These are phyloP conservation scores for Campoplex capitator DNA, from an alignment of 2,888 invertebrate species.

Conservation along the genomic window DNA sequence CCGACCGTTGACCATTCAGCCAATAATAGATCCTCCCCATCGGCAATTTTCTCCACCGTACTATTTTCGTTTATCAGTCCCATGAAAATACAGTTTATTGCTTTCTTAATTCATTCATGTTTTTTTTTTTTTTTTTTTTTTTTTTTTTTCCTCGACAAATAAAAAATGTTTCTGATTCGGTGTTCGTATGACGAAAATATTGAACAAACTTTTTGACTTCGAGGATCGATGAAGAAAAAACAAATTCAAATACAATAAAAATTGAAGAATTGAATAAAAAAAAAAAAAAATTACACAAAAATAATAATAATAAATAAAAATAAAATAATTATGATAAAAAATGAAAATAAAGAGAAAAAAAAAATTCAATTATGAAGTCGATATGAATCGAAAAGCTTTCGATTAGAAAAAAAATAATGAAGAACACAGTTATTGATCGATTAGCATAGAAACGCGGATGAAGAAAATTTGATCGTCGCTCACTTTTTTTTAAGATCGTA, in stretches of 20 bases:
- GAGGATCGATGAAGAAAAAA: background rate
- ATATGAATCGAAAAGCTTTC: too few relatives aligned
- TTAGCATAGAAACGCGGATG: background rate
- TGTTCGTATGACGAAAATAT: background rate
- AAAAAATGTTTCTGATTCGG: background rate
- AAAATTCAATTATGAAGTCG: too few relatives aligned
- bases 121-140: too few relatives aligned
- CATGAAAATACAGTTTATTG: background rate
- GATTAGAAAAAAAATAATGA: background rate
- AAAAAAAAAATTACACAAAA: too few relatives aligned
- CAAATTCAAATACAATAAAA: too few relatives aligned
- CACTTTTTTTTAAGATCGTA: conserved; percentile 87
- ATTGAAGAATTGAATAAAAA: too few relatives aligned
- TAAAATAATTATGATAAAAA: too few relatives aligned
- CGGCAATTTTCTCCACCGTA: conserved; percentile 85
- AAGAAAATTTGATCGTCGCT: conserved; percentile 75
- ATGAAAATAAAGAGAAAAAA: too few relatives aligned
- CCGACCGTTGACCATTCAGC: conserved; percentile 87
- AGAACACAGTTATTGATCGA: background rate
- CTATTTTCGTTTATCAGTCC: conserved; percentile 78
- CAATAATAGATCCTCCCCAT: conserved; percentile 87
- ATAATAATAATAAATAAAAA: background rate
- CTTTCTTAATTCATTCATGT: background rate
- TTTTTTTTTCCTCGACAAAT: background rate
- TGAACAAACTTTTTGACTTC: background rate